phyloP scores from a whole-genome alignment of 2,888 invertebrate species.

The Lasioglossum oenotherae region DNA sequence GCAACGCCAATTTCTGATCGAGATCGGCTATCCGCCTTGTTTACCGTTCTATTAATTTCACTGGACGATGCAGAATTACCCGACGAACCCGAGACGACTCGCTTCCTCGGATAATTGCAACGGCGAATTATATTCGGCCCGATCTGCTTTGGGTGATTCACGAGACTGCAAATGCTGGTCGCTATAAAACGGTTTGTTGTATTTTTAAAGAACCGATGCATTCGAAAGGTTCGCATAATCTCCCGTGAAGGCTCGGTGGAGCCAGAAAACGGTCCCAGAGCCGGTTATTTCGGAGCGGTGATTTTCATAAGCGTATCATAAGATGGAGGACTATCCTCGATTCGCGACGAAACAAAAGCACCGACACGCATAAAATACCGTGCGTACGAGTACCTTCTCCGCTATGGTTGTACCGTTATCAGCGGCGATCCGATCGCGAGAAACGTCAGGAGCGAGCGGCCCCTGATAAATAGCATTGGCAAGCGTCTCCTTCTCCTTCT shows the following conservation, averaged over 20 bases:
- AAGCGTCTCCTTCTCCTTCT: conserved; percentile 30
- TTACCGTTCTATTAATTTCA: conserved; percentile 43
- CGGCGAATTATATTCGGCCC: too few species aligned
- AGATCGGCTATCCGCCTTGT: conserved; percentile 10
- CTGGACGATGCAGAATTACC: not conserved
- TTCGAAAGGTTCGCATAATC: not conserved
- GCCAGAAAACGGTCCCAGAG: not conserved
- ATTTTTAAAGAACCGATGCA: too few species aligned
- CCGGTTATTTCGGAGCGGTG: not conserved
- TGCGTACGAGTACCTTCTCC: not conserved
- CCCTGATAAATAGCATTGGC: conserved; percentile 67
- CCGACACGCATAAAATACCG: conserved; percentile 54
- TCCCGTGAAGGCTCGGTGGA: not conserved
- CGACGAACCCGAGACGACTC: not conserved
- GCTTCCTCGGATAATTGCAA: too few species aligned
- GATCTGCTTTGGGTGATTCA: too few species aligned
- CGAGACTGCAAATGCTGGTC: too few species aligned
- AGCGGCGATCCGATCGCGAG: conserved; percentile 65
- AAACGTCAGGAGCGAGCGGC: conserved; percentile 53
- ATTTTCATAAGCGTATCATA: not conserved
- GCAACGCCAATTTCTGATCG: conserved; percentile 52
- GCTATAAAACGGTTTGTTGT: too few species aligned
- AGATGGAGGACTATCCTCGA: not conserved
- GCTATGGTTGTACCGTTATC: conserved; percentile 69
- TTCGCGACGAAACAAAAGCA: conserved; percentile 23